Conservation (phyloP, 2,797 vertebrate genomes). For the Schizopygopsis malacanthus region DNA sequence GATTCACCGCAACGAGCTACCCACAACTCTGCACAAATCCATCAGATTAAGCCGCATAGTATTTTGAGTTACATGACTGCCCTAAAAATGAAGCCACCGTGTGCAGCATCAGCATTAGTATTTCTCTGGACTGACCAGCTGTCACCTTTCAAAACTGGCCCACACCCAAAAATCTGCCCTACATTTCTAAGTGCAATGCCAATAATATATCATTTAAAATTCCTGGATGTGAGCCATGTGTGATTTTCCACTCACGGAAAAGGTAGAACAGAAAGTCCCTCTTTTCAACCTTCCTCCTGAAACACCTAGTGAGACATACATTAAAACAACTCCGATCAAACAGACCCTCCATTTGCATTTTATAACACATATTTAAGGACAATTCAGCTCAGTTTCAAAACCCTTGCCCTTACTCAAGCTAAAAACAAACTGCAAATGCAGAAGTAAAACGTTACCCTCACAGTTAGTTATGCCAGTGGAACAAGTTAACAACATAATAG, state of each 20-base stretch:
- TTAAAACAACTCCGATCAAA: slow-evolving; percentile 18
- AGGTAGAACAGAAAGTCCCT: slow-evolving; percentile 43
- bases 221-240: slow-evolving; percentile 50
- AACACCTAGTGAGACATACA: slow-evolving; percentile 11
- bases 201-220: slow-evolving; percentile 72
- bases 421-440: slow-evolving; percentile 19
- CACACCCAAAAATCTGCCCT: slow-evolving; percentile 65
- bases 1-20: slow-evolving; percentile 38
- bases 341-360: neutral
- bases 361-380: slow-evolving; percentile 16
- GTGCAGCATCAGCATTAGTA: slow-evolving; percentile 47
- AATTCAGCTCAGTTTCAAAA: slow-evolving; percentile 3
- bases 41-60: slow-evolving; percentile 61
- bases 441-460: slow-evolving; percentile 43
- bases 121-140: slow-evolving; percentile 58
- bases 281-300: slow-evolving; percentile 23
- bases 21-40: slow-evolving; percentile 56
- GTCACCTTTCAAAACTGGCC: slow-evolving; percentile 57
- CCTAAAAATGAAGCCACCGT: slow-evolving; percentile 53
- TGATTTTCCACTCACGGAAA: slow-evolving; percentile 51
- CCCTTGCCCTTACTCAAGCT: neutral
- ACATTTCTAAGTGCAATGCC: slow-evolving; percentile 67
- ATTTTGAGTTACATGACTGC: slow-evolving; percentile 59
- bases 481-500: slow-evolving; percentile 68
- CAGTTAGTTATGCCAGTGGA: slow-evolving; percentile 52